Evolutionary conservation across 2,888 invertebrate species (phyloP).

Genomic region (Campoplex capitator): DNA sequence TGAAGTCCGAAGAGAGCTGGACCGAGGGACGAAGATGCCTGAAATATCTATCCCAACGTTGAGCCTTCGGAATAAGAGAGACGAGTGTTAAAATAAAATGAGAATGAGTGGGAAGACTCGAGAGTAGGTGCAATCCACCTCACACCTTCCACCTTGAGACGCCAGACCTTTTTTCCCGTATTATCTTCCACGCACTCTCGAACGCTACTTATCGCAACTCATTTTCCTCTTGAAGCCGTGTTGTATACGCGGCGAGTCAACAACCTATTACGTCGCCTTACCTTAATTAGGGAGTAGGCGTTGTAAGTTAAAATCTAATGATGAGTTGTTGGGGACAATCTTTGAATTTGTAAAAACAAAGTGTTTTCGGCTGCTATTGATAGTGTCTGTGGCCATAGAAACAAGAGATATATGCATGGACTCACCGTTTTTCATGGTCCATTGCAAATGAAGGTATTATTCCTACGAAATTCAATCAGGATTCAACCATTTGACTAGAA

Average conservation of each 20-base stretch:
- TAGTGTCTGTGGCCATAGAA: too few relatives aligned
- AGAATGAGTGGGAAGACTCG: slow-evolving; percentile 14
- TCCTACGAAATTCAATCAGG: too few relatives aligned
- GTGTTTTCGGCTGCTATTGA: too few relatives aligned
- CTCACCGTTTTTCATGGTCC: too few relatives aligned
- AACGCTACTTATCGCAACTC: background rate
- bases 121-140: slow-evolving; percentile 57
- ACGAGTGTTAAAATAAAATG: slow-evolving; percentile 22
- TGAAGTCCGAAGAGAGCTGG: slow-evolving; percentile 18
- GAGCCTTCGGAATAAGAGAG: slow-evolving; percentile 10
- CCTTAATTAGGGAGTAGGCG: too few relatives aligned
- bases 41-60: slow-evolving; percentile 39
- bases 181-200: background rate
- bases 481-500: too few relatives aligned
- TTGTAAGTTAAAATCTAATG: too few relatives aligned
- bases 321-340: too few relatives aligned
- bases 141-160: slow-evolving; percentile 26
- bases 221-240: background rate
- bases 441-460: too few relatives aligned
- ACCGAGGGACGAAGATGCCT: slow-evolving; percentile 21
- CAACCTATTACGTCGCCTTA: background rate
- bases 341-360: too few relatives aligned
- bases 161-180: background rate
- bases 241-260: background rate
- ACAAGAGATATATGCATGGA: too few relatives aligned